Base-by-base conservation (phyloP, 2,797 vertebrate species). In the Ficedula albicollis region DNA sequence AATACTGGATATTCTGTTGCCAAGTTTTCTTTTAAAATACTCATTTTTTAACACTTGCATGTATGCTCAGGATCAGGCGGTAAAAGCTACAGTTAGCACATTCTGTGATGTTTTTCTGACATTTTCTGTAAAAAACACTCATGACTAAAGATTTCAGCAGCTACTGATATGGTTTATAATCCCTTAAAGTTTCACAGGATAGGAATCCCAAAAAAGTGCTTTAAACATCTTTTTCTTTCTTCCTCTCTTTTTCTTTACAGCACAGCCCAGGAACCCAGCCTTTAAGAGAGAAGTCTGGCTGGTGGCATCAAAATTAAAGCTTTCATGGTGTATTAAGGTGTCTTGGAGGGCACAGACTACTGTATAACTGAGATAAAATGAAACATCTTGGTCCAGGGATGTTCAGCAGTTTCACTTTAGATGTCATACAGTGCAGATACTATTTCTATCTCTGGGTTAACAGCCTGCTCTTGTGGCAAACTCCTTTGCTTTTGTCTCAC, bases 41-140 rank as follows among this genome's bases (percentile, higher is more conserved):
- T 52, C 51, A 36, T 36, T 95, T 95, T 95, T 91, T 92, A 95
- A 93, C 92, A 93, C 83, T 95, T 94, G 74, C 83, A 82, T 3
- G 21, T 63, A 88, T 27, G 39, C 54, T 84, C 62, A 75, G 73
- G 60, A 95, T 95, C 82, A 85, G 32, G 67, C 0, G 1, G 74
- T 30, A 88, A 88, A 48, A 91, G 62, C 59, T 82, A 87, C 76
- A 84, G 21, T 74, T 91, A 60, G 52, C 91, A 91, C 43, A 93
- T 84, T 86, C 85, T 69, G 36, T 91, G 76, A 87, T 91, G 27
- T 46, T 94, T 93, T 95, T 81, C 81, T 95, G 83, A 84, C 90
- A 96, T 93, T 94, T 92, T 86, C 76, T 79, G 48, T 58, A 86
- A 85, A 93, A 94, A 90, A 27, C 55, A 62, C 39, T 90, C 10